phyloP scores from a whole-genome alignment of 2,797 vertebrate species.

The Gambelia wislizenii region DNA sequence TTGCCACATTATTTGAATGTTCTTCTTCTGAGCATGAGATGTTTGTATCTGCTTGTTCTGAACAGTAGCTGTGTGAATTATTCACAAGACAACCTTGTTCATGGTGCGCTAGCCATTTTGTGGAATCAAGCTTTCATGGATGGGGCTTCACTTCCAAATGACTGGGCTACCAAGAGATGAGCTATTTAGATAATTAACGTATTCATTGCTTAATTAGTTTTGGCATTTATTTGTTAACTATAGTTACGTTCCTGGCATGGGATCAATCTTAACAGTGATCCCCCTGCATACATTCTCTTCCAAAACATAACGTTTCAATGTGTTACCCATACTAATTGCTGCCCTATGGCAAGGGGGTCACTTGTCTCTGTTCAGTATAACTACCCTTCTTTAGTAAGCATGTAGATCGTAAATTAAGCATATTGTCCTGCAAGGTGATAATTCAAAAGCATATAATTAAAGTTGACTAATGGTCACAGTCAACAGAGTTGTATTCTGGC shows the following conservation, averaged over 20 bases:
- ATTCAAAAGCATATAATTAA: slow-evolving; percentile 3
- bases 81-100: not conserved
- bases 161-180: not conserved
- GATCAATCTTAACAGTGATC: not conserved
- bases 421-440: not conserved
- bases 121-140: not conserved
- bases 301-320: not conserved
- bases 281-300: not conserved
- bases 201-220: not conserved
- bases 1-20: not conserved
- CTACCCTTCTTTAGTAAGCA: not conserved
- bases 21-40: not conserved
- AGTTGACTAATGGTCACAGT: slow-evolving; percentile 12
- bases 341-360: not conserved
- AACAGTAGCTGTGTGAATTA: not conserved
- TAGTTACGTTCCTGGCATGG: not conserved
- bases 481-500: not conserved
- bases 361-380: not conserved
- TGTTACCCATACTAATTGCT: slow-evolving; percentile 7
- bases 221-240: not conserved
- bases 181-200: not conserved
- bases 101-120: not conserved
- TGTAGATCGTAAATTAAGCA: slow-evolving; percentile 2
- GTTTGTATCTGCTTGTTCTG: not conserved
- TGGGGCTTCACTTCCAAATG: not conserved